Evolutionary conservation across 2,797 vertebrate genomes (phyloP).

Genomic region (Lemur catta): DNA sequence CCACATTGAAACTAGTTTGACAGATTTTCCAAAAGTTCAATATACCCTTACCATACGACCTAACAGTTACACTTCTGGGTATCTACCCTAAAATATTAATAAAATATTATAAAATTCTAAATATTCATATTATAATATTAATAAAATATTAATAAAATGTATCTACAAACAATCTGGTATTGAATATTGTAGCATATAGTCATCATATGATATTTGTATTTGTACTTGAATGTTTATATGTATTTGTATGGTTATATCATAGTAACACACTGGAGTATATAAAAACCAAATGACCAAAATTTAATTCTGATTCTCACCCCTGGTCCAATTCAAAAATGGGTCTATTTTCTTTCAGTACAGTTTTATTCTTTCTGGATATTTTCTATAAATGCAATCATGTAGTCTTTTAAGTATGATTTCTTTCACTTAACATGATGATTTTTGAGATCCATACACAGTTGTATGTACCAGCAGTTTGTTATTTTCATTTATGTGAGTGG

Average conservation of each 20-base stretch:
- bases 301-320: not conserved
- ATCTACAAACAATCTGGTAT: not conserved
- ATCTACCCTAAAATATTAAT: not conserved
- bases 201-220: not conserved
- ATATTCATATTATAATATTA: no score
- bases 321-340: not conserved
- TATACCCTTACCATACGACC: not conserved
- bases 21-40: not conserved
- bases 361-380: not conserved
- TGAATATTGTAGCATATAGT: not conserved
- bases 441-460: not conserved
- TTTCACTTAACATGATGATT: not conserved
- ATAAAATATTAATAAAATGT: not conserved
- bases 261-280: not conserved
- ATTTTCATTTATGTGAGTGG: not conserved
- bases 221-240: not conserved
- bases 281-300: not conserved
- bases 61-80: not conserved
- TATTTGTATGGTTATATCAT: not conserved
- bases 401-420: not conserved
- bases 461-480: not conserved
- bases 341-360: not conserved
- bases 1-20: not conserved
- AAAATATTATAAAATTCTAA: no score
- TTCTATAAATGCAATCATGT: not conserved